Base-by-base conservation (phyloP, 2,797 vertebrate species). In the Enteromius trimaculatus region DNA sequence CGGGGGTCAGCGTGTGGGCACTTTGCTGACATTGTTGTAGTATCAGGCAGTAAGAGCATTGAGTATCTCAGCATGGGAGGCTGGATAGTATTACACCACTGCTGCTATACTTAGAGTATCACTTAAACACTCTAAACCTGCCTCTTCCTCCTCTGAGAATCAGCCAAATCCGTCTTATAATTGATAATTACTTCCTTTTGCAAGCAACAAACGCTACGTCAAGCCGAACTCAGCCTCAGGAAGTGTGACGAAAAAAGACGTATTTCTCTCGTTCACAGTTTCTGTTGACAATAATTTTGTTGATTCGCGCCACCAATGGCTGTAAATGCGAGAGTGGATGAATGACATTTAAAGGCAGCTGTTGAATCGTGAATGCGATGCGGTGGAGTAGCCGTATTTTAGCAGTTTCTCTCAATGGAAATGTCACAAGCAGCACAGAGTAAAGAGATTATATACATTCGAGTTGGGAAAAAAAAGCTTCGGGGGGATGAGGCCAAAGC, bases 341-440 rank as follows among this genome's bases (percentile, higher is more conserved):
- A 85, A 65, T 87, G 86, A 84, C 88, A 86, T 87, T 88, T 87
- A 79, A 86, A 84, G 74, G 60, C 65, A 49, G 71, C 77, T 70
- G 83, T 76, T 64, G 82, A 71, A 79, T 74, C 86, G 34, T 80
- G 69, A 82, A 81, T 77, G 79, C 58, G 79, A 72, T 66, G 82
- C 74, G 68, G 4, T 26, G 66, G 66, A 58, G 10, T 65, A 77
- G 76, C 65, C 14, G 26, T 77, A 19, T 81, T 84, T 87, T 79
- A 66, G 53, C 26, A 8, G 53, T 83, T 81, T 29, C 47, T 68
- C 68, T 19, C 47, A 65, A 79, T 58, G 74, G 49, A 88, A 88
- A 89, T 89, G 87, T 89, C 85, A 87, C 64, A 82, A 16, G 71
- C 77, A n/a, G 68, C 72, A 80, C 68, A 79, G 77, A 49, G 66